phyloP scores from a whole-genome alignment of 2,113 vertebrate species.

The Dicentrarchus labrax region DNA sequence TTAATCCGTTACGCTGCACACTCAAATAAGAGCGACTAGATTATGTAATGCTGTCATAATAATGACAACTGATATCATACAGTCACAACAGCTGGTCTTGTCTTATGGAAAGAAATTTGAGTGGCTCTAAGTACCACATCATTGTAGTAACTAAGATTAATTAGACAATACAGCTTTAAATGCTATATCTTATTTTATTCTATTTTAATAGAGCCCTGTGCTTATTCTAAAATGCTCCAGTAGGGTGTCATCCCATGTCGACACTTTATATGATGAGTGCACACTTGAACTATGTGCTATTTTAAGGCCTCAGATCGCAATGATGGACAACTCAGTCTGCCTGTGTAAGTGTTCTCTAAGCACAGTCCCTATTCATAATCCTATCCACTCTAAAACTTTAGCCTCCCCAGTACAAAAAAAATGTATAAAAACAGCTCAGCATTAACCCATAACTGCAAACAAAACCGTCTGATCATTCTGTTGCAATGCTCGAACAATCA shows the following conservation, averaged over 20 bases:
- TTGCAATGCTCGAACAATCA: neutral
- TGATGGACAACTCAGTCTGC: conserved; percentile 70
- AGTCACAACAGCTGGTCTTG: conserved; percentile 33
- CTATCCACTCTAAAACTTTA: conserved; percentile 34
- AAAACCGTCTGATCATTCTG: conserved; percentile 2
- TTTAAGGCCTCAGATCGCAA: conserved; percentile 67
- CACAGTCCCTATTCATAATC: conserved; percentile 60
- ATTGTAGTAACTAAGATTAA: neutral
- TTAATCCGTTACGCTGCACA: neutral
- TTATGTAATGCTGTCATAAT: conserved; percentile 58
- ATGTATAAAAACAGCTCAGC: conserved; percentile 33
- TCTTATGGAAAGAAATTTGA: neutral
- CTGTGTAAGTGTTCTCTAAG: conserved; percentile 64
- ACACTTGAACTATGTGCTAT: conserved; percentile 76
- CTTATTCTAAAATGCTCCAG: conserved; percentile 42
- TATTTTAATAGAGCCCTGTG: conserved; percentile 14
- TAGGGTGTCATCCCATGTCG: conserved; percentile 44
- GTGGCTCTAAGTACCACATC: neutral
- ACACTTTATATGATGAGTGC: conserved; percentile 71
- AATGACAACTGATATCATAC: conserved; percentile 34
- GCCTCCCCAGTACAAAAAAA: neutral
- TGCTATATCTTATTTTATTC: conserved; percentile 11
- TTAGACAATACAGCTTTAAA: neutral
- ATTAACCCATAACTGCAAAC: conserved; percentile 10
- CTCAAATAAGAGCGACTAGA: conserved; percentile 27